Base-by-base conservation (phyloP, 1,140 invertebrate species). In the Frieseomelitta varia region DNA sequence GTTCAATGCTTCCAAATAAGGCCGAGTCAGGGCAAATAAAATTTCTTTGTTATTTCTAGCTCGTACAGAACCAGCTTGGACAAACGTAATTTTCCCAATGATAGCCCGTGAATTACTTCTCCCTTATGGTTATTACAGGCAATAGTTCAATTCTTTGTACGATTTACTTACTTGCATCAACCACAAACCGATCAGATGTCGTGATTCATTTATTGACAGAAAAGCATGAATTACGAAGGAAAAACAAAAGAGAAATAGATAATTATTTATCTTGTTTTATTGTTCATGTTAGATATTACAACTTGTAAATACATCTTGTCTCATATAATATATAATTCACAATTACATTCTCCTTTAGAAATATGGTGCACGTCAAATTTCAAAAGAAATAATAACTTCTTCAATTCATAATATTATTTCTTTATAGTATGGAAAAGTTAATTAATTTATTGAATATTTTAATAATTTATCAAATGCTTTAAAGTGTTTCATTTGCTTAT, bases 1-100 rank as follows among this genome's bases (percentile, higher is more conserved):
- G 86, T 79, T 85, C 87, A 65, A 83, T 88, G 87, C 65, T 75
- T 82, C 61, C 58, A 79, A 88, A 86, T 88, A 86, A 88, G 79
- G 83, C 73, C 73, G 77, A 71, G 34, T 51, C 76, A 55, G 61
- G 74, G 17, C 61, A 82, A 87, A 88, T 88, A 88, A 88, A 88
- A 88, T 88, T 87, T 27, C 71, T 39, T 74, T 81, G 69, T 84
- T 85, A 27, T 73, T 58, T 61, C 53, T 47, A 39, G 61, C 73
- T n/a, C 27, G 24, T 34, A 17, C 15, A 55, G 53, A 77, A 67
- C 53, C 72, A 77, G 72, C 53, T 76, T 67, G 58, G 53, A 47
- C 63, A 73, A 79, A 72, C 30, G 74, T 47, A 79, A 88, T 87
- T 88, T 84, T 83, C 72, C 34, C 51, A n/a, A 68, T 34, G 63